Conservation (phyloP, 1,140 invertebrate species). For the Drosophila bocqueti region DNA sequence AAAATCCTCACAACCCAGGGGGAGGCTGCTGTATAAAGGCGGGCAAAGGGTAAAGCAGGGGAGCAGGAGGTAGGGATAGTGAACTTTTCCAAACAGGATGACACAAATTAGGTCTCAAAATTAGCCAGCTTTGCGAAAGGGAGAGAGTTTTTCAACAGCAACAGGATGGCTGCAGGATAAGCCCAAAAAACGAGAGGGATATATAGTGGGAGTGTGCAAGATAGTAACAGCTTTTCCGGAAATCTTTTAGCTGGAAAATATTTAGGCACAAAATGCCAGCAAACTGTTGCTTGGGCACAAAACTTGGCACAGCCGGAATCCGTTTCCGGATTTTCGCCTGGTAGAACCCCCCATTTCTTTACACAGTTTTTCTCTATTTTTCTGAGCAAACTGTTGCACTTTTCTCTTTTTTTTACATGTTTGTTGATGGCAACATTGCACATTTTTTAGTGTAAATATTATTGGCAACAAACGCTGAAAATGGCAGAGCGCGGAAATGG, state of each 20-base stretch:
- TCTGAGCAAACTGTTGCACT: conserved; percentile 67
- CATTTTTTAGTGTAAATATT: conserved; percentile 75
- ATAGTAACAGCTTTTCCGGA: conserved; percentile 60
- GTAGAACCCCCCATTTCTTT: neutral
- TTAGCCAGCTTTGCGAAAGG: conserved; percentile 71
- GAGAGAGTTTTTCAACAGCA: conserved; percentile 31
- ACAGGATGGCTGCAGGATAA: conserved; percentile 16
- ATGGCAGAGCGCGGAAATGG: conserved; percentile 25
- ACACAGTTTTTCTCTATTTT: conserved; percentile 6
- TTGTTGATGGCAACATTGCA: conserved; percentile 52
- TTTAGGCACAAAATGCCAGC: conserved; percentile 67
- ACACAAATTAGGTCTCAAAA: conserved; percentile 73
- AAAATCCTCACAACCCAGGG: conserved; percentile 32
- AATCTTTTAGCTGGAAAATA: conserved; percentile 79
- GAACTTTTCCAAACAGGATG: conserved; percentile 74
- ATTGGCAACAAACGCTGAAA: conserved; percentile 64
- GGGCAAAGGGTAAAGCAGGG: neutral
- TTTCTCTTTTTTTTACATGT: conserved; percentile 14
- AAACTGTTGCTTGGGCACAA: conserved; percentile 69
- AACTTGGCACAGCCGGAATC: conserved; percentile 68
- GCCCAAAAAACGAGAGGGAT: conserved; percentile 6
- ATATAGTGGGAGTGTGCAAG: neutral
- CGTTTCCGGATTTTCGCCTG: conserved; percentile 39
- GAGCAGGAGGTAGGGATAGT: conserved; percentile 8
- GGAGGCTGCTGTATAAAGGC: neutral